These are phyloP conservation scores for Parnassius orleans DNA, from an alignment of 2,888 invertebrate genomes.

Conservation along the genomic window DNA sequence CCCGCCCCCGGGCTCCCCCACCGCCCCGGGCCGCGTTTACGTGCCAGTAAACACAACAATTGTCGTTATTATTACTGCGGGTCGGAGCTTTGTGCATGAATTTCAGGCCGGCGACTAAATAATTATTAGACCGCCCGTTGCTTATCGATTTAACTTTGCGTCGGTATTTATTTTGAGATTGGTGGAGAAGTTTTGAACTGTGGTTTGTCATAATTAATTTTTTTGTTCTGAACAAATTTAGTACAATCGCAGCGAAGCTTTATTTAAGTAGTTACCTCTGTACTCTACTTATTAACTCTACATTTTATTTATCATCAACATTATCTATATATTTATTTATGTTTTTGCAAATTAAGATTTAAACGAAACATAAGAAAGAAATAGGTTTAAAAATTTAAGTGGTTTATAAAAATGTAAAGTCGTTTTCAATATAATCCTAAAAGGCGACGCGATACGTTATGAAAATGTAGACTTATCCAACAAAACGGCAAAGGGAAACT, in stretches of 20 bases:
- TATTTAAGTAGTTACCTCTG: no score
- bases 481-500: conserved; percentile 50
- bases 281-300: no score
- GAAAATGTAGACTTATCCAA: conserved; percentile 38
- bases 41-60: conserved; percentile 81
- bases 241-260: no score
- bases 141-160: conserved; percentile 74
- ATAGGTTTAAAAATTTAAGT: neutral
- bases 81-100: conserved; percentile 80
- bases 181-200: neutral
- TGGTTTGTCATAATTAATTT: neutral
- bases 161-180: conserved; percentile 58
- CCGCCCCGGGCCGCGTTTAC: conserved; percentile 63
- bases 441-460: conserved; percentile 42
- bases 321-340: no score
- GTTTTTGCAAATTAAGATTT: no score
- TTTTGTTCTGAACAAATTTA: no score
- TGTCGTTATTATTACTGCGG: conserved; percentile 81
- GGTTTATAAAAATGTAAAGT: neutral
- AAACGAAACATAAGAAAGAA: no score
- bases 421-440: conserved; percentile 10
- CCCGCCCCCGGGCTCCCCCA: conserved; percentile 50
- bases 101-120: conserved; percentile 79
- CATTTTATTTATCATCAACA: no score
- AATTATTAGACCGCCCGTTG: conserved; percentile 72